These are phyloP conservation scores for Lepidochitona cinerea DNA, from an alignment of 2,888 invertebrate genomes.

Conservation along the genomic window DNA sequence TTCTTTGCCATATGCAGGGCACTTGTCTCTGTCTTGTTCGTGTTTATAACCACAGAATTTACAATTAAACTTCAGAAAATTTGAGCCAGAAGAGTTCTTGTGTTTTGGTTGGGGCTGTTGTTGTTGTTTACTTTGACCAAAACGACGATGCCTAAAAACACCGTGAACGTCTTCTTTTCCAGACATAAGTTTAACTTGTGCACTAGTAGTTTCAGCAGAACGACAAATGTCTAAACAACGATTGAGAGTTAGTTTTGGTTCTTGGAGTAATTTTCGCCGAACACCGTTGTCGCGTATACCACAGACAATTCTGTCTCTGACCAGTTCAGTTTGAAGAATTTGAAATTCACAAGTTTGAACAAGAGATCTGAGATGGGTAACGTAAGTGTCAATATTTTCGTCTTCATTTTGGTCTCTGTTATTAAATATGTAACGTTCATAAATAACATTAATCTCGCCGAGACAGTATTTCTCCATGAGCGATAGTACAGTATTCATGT, in stretches of 20 bases:
- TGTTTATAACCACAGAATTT: no score
- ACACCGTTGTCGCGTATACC: not conserved
- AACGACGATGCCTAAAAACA: no score
- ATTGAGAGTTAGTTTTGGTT: not conserved
- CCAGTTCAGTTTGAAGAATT: not conserved
- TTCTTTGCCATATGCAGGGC: no score
- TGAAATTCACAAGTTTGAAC: not conserved
- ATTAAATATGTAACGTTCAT: not conserved
- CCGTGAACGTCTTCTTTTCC: no score
- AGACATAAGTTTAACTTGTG: not conserved
- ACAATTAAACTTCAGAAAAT: no score
- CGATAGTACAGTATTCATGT: not conserved
- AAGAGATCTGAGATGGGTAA: not conserved
- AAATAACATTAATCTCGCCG: not conserved
- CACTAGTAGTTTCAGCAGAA: conserved; percentile 6
- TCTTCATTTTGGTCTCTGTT: not conserved
- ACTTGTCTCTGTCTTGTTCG: no score
- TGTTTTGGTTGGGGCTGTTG: no score
- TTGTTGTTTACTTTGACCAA: no score
- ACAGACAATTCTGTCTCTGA: conserved; percentile 9
- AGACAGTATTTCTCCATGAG: not conserved
- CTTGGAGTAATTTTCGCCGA: not conserved
- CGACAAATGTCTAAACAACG: conserved; percentile 5
- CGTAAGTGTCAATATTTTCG: not conserved
- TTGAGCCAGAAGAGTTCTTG: no score